A percentile compares a stretch with the other conserved stretches of the same genome.
These are phyloP conservation scores for Ateles fusciceps DNA, from an alignment of 2,797 vertebrate genomes.

Conservation along the genomic window DNA sequence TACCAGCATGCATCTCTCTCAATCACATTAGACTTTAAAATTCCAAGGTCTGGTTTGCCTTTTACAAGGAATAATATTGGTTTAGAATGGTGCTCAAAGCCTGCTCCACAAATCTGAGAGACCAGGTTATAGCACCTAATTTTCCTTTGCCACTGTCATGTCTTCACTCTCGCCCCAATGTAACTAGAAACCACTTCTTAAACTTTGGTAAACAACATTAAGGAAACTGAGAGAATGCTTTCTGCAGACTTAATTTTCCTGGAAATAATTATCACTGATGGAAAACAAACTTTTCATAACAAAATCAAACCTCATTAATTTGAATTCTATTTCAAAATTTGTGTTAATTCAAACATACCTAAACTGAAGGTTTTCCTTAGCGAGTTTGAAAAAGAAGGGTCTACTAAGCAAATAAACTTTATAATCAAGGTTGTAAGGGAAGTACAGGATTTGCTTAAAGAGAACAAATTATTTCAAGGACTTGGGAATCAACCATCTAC, in stretches of 20 bases:
- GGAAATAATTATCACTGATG: conserved; percentile 70
- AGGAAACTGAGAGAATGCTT: conserved; percentile 60
- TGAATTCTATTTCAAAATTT: conserved; percentile 61
- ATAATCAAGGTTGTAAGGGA: conserved; percentile 53
- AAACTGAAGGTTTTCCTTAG: conserved; percentile 8
- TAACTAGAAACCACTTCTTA: conserved; percentile 64
- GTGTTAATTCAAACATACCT: conserved; percentile 63
- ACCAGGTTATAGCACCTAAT: conserved; percentile 30
- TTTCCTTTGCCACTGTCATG: conserved; percentile 53
- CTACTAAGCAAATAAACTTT: conserved; percentile 57
- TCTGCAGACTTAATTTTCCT: conserved; percentile 68
- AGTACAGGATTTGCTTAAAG: conserved; percentile 51
- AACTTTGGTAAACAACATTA: conserved; percentile 64
- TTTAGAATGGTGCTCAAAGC: conserved; percentile 39
- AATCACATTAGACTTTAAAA: conserved; percentile 60
- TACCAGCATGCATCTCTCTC: conserved; percentile 16
- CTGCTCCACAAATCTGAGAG: conserved; percentile 40
- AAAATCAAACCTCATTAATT: conserved; percentile 69
- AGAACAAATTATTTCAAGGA: conserved; percentile 49
- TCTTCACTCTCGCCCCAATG: background rate
- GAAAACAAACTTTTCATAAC: conserved; percentile 65
- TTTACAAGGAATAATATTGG: conserved; percentile 61
- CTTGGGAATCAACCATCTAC: conserved; percentile 31
- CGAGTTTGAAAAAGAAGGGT: conserved; percentile 53
- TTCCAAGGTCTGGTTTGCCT: conserved; percentile 41